Percentiles rank a stretch among this genome's conserved stretches.
These are phyloP conservation scores for Sicus ferrugineus DNA, from an alignment of 2,888 invertebrate genomes.

Conservation along the genomic window DNA sequence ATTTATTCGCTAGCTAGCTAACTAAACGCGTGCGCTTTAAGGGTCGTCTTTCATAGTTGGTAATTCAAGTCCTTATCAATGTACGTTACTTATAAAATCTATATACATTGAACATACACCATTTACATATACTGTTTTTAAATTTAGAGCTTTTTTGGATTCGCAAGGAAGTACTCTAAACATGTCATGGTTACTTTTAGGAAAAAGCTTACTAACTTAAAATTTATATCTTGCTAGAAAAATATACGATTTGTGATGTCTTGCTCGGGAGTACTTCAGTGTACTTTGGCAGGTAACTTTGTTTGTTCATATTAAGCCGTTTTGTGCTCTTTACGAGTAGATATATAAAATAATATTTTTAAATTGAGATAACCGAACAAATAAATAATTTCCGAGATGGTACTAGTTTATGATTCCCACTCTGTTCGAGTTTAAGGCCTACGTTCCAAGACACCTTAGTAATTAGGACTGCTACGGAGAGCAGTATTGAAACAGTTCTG, in stretches of 20 bases:
- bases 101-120: background rate
- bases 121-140: background rate
- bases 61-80: too few relatives aligned
- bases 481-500: background rate
- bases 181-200: background rate
- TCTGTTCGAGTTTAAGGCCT: background rate
- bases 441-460: background rate
- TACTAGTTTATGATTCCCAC: background rate
- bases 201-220: too few relatives aligned
- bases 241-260: conserved; percentile 17
- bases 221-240: too few relatives aligned
- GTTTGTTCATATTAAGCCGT: background rate
- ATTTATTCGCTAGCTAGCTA: background rate
- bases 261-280: background rate
- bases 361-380: too few relatives aligned
- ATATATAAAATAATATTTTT: too few relatives aligned
- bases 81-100: background rate
- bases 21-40: background rate
- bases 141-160: too few relatives aligned
- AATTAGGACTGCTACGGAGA: background rate
- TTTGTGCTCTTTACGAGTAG: conserved; percentile 1
- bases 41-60: too few relatives aligned
- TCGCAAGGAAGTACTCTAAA: too few relatives aligned
- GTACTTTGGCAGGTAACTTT: background rate
- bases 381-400: background rate